Percentiles rank a stretch among this genome's conserved stretches.
Conservation (phyloP, 2,888 invertebrate genomes). For the Euproctis similis region DNA sequence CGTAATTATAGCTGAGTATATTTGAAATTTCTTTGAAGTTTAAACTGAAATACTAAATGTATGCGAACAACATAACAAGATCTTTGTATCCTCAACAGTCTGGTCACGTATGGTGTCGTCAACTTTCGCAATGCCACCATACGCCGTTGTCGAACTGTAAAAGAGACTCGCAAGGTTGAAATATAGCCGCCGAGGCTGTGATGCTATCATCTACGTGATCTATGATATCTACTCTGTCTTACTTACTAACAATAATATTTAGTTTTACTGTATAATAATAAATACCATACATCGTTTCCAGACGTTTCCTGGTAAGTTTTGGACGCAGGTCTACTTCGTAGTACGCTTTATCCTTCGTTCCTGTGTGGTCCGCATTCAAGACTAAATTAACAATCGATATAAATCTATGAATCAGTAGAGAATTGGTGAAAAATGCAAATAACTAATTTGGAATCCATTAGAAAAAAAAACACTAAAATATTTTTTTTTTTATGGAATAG, state of each 20-base stretch:
- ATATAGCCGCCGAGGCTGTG: constrained; percentile 44
- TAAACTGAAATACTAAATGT: constrained; percentile 50
- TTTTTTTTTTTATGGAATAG: no score
- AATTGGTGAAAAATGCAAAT: background rate
- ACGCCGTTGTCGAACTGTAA: constrained; percentile 58
- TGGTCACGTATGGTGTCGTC: constrained; percentile 63
- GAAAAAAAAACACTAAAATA: no score
- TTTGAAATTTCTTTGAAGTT: constrained; percentile 44
- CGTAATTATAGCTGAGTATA: constrained; percentile 25
- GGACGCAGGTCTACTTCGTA: no score
- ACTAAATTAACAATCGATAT: background rate
- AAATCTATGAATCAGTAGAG: background rate
- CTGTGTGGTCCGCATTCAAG: no score
- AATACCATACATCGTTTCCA: no score
- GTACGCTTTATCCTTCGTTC: no score
- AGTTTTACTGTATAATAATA: no score
- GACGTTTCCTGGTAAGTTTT: no score
- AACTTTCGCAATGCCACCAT: constrained; percentile 72
- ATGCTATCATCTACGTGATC: constrained; percentile 41
- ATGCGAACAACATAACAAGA: constrained; percentile 41
- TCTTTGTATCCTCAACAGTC: constrained; percentile 52
- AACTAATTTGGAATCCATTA: background rate
- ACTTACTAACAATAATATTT: constrained; percentile 7
- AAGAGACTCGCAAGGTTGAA: constrained; percentile 64
- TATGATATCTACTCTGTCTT: constrained; percentile 20